Evolutionary conservation across 2,888 invertebrate genomes (phyloP).

Genomic region (Xanthia icteritia): DNA sequence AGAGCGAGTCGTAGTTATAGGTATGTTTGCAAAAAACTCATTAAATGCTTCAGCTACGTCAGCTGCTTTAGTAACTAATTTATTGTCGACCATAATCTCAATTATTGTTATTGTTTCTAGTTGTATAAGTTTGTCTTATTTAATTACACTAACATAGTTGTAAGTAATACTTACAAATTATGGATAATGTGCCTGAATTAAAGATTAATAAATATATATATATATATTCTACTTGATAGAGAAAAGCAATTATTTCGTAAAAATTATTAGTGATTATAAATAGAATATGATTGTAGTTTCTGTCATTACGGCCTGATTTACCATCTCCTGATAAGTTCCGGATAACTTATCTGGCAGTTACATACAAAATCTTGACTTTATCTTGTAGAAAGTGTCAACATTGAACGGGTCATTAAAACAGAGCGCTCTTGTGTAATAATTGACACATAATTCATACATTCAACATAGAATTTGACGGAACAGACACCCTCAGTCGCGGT

Average conservation of each 20-base stretch:
- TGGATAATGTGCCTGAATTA: too few species aligned
- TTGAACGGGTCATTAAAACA: neutral
- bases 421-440: slow-evolving; percentile 38
- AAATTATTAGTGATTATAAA: neutral
- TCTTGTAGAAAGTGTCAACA: neutral
- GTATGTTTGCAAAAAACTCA: too few species aligned
- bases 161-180: too few species aligned
- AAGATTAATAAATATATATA: too few species aligned
- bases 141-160: too few species aligned
- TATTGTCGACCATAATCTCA: too few species aligned
- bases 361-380: neutral
- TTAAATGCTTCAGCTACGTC: too few species aligned
- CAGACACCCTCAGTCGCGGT: slow-evolving; percentile 46
- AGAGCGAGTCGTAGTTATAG: too few species aligned
- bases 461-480: slow-evolving; percentile 39
- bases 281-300: neutral
- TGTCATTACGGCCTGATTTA: neutral
- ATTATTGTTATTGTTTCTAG: too few species aligned
- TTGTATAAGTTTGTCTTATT: too few species aligned
- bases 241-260: neutral
- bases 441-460: slow-evolving; percentile 33
- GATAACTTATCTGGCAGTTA: neutral
- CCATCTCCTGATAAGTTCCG: neutral
- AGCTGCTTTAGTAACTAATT: too few species aligned
- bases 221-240: neutral